Base-by-base conservation (phyloP, 2,113 vertebrate species). In the Litocranius walleri region DNA sequence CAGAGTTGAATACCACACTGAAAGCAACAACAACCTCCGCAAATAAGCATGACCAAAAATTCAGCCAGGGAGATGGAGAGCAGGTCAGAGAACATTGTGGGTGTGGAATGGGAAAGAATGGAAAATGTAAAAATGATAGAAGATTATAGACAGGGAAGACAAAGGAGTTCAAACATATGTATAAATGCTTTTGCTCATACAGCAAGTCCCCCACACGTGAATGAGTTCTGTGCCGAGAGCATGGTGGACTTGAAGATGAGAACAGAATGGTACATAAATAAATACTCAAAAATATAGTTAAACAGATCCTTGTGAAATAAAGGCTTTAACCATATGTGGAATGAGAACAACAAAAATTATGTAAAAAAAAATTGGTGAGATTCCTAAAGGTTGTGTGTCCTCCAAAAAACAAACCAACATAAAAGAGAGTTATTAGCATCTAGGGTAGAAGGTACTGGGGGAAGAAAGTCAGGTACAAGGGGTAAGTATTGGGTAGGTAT, bases 1-100 rank as follows among this genome's bases (percentile, higher is more conserved):
- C 50, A 67, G 29, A 48, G 6, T 30, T 1, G 0, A 67, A 23
- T 7, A 6, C 7, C 7, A 10, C 11, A 4, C 2, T 13, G 27
- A 88, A 64, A 84, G 43, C 30, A 77, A 29, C 56, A 45, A n/a
- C 6, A 50, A 6, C 25, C 16, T 54, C 19, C 7, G 33, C 43
- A n/a, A 61, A 80, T 3, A 71, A 43, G n/a, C 15, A 48, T 2
- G n/a, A 33, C 11, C 25, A 15, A 30, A 89, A 57, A 74, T 36
- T 78, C 40, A 87, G 81, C 61, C 21, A 50, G 25, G 57, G 50
- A 25, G 33, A 7, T 23, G 21, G 52, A 19, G 30, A 77, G 23
- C 29, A 36, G n/a, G 15, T 13, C 25, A 56, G 30, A 95, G 82
- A 40, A 90, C 54, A 56, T 5, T 5, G 0, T 15, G 48, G 17